Base-by-base conservation (phyloP, 2,113 vertebrate species). In the Tragelaphus strepsiceros region DNA sequence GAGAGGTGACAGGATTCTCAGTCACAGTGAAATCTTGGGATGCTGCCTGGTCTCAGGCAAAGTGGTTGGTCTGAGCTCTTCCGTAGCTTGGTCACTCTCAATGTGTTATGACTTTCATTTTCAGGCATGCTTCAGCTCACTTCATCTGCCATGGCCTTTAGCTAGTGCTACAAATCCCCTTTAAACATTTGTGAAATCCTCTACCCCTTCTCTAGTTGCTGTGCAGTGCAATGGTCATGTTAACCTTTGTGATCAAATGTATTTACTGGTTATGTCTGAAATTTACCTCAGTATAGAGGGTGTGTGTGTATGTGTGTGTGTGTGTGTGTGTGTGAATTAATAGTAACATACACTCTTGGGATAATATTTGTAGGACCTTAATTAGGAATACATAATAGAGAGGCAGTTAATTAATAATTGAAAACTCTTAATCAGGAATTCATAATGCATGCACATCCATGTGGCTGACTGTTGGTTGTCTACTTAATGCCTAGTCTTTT, bases 311-410 rank as follows among this genome's bases (percentile, higher is more conserved):
- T 54, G 10, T 86, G 14, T 49, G 15, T 46, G 30, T 71, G 3
- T 43, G 30, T 85, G 6, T 78, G 30, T 78, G 15, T 61, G 49
- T 83, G 46, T 28, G 22, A 35, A 53, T n/a, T 96, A 77, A 88
- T 87, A 92, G 35, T 90, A 85, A 30, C 9, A 39, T 54, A 54
- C 2, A 94, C 64, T 28, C 3, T 35, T 67, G 46, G 53, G 26
- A 49, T 49, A 61, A 46, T n/a, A 74, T 90, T 83, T 95, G 9
- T 83, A 89, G 35, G 32, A 87, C 17, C 61, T 15, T 94, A 81
- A 93, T 96, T 94, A 86, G 22, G 26, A 67, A 91, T 91, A 91
- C 32, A 84, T 10, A 90, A 62, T 84, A 91, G 9, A 67, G 43
- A 80, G 30, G 3, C 88, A n/a, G 53, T 22, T 85, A 74, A 84